Base-by-base conservation (phyloP, 2,888 invertebrate species). In the Alentia gelatinosa region DNA sequence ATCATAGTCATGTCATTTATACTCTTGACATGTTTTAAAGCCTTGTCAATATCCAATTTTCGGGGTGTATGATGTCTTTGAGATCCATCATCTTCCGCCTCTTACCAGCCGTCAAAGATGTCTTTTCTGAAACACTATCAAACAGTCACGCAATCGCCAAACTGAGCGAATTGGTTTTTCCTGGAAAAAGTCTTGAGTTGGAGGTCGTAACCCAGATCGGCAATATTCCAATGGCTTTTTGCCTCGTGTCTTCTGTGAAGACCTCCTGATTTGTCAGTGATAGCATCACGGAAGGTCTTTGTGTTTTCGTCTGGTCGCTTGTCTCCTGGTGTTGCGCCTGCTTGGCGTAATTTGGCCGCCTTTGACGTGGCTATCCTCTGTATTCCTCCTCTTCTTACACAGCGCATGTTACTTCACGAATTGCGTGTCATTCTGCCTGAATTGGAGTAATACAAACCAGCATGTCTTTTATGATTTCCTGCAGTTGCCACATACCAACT, bases 401-500 rank as follows among this genome's bases (percentile, higher is more conserved):
- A 30, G 12, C 26, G 68, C 68, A 26, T 68, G 68, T 68, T 68
- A 30, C 5, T 30, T 12, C 26, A 26, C 5, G 68, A 19, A 68
- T 68, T 68, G 68, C 68, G 30, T 68, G 68, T 68, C 68, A 68
- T 30, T 68, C 68, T 68, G 30, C 30, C 68, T 68, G 68, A 68
- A 68, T 68, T 68, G 68, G 68, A 30, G 68, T 68, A 68, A 30
- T 68, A 30, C 68, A 30, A 68, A 68, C 30, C 68, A 5, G 3
- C n/a, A 1, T 68, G 5, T 56, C 68, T 26, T 68, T 68, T 68
- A 68, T 68, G 68, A 26, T 30, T 26, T 68, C 26, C 12, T 68
- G 26, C 30, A n/a, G 68, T 19, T 12, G 19, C 5, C 56, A 56
- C 56, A 56, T n/a, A n/a, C n/a, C n/a, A n/a, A n/a, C n/a, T n/a